Base-by-base conservation (phyloP, 2,113 vertebrate genomes). In the Oncorhynchus nerka region DNA sequence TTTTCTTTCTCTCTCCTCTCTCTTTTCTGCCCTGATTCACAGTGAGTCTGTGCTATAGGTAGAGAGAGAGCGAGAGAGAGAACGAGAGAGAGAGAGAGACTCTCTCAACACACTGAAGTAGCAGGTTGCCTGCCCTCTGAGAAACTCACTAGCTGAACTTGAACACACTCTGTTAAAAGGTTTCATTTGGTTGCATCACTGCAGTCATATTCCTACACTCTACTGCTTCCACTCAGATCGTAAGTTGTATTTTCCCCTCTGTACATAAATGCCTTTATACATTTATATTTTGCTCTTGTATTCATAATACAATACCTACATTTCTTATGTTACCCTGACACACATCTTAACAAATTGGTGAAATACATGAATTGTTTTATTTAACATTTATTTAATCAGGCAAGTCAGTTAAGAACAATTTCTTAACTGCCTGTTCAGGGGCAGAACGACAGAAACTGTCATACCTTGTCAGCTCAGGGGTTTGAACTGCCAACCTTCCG, bases 101-200 rank as follows among this genome's bases (percentile, higher is more conserved):
- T 11, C 39, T 45, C 39, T 45, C 8, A 45, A 45, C 8, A 45
- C 39, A n/a, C 65, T 32, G 26, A 15, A 19, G 65, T 16, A 15
- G 24, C 5, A 65, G 62, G 26, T 66, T 66, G 30, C 64, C 64
- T 30, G 26, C 26, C 64, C 64, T 7, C 24, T 22, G 70, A 72
- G 55, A 28, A 28, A 20, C 45, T 15, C 65, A 19, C 13, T 32
- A 19, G 28, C 28, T 28, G 62, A 65, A 67, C 28, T 32, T 30
- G 65, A 3, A 15, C 30, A 16, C 19, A 19, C 66, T 45, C 39
- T 30, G 30, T 68, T 71, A 71, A 73, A 64, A 45, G 73, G 51
- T 92, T 92, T 89, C 86, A 57, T 85, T 62, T 61, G 67, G 76
- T 92, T 91, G 85, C 89, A 89, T 92, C 91, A 91, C 55, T 71